phyloP scores from a whole-genome alignment of 2,113 vertebrate species.

The Neotoma lepida region DNA sequence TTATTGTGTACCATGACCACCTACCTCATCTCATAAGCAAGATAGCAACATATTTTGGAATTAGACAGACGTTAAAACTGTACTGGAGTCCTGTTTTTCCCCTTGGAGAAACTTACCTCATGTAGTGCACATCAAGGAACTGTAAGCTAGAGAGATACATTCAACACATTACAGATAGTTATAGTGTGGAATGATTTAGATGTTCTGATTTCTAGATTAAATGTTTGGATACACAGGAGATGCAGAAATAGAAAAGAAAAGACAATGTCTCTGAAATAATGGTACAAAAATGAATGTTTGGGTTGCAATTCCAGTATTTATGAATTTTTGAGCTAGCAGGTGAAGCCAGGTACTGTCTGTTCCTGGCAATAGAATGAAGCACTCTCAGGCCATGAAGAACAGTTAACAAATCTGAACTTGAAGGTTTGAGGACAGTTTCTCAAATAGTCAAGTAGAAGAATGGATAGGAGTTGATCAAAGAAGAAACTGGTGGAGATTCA shows the following conservation, averaged over 20 bases:
- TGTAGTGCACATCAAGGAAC: background rate
- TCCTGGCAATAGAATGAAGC: background rate
- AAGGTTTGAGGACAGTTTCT: background rate
- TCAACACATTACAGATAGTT: background rate
- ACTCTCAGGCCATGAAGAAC: background rate
- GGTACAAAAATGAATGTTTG: background rate
- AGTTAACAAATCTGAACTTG: background rate
- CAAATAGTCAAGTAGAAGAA: slow-evolving; percentile 5
- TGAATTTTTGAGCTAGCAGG: background rate
- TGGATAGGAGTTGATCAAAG: background rate
- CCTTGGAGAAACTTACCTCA: background rate
- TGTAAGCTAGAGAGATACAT: background rate
- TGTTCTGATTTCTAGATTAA: background rate
- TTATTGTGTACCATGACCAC: background rate
- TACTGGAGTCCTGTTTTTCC: background rate
- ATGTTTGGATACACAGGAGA: background rate
- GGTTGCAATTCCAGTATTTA: background rate
- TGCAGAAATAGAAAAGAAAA: background rate
- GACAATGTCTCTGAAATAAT: background rate
- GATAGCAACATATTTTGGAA: background rate
- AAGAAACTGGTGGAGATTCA: background rate
- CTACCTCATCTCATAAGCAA: background rate
- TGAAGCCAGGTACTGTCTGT: background rate
- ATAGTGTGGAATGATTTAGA: background rate
- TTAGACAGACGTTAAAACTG: background rate